Percentiles rank a stretch among this genome's conserved stretches.
Conservation (phyloP, 2,888 invertebrate species). For the Dryobota labecula region DNA sequence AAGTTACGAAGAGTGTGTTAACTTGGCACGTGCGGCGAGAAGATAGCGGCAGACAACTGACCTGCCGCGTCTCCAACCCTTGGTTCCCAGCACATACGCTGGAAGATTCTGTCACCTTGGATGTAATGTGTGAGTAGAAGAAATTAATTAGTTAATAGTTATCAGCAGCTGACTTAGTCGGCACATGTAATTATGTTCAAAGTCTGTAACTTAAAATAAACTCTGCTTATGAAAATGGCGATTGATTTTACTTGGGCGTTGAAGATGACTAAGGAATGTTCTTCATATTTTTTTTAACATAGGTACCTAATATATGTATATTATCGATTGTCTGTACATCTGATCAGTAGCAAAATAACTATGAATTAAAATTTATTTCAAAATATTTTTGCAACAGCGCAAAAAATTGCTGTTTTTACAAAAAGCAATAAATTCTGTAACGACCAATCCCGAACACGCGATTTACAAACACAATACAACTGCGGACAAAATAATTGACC, state of each 20-base stretch:
- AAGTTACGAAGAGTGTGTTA: conserved; percentile 94
- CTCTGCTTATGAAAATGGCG: background rate
- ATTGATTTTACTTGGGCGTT: background rate
- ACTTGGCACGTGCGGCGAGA: conserved; percentile 94
- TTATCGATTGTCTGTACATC: too few relatives aligned
- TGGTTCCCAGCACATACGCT: conserved; percentile 95
- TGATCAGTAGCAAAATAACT: background rate
- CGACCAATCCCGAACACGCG: conserved; percentile 44
- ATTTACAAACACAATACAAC: conserved; percentile 60
- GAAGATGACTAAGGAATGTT: too few relatives aligned
- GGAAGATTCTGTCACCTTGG: conserved; percentile 94
- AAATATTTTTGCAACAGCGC: background rate
- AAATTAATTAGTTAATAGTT: background rate
- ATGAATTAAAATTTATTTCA: background rate
- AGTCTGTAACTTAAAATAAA: background rate
- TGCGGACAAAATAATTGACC: conserved; percentile 68
- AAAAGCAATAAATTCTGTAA: conserved; percentile 50
- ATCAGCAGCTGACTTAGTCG: background rate
- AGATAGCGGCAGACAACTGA: conserved; percentile 95
- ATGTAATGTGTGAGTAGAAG: conserved; percentile 95
- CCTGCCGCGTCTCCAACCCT: conserved; percentile 96
- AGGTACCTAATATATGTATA: background rate
- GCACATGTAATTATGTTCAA: background rate
- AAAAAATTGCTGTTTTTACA: conserved; percentile 2
- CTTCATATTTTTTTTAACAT: background rate